These are phyloP conservation scores for Belgica antarctica DNA, from an alignment of 2,888 invertebrate species.

Conservation along the genomic window DNA sequence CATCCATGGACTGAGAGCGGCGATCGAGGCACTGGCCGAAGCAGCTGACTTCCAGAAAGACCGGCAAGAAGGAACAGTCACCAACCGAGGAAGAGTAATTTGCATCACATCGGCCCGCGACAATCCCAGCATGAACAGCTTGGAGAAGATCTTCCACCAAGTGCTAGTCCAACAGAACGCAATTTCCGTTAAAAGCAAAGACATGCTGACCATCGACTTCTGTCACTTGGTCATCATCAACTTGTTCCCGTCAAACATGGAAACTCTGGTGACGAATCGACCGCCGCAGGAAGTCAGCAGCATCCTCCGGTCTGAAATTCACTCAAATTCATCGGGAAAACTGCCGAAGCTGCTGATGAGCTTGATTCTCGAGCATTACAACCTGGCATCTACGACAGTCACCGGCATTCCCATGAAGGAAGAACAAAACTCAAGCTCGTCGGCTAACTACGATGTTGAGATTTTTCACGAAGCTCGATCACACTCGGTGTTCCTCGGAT, in stretches of 20 bases:
- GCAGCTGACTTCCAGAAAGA: constrained; percentile 72
- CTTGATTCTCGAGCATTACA: constrained; percentile 80
- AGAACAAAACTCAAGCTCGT: constrained; percentile 96
- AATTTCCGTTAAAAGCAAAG: constrained; percentile 61
- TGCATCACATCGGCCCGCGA: constrained; percentile 87
- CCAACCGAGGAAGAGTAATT: constrained; percentile 74
- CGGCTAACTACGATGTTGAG: constrained; percentile 98
- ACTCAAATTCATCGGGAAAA: constrained; percentile 72
- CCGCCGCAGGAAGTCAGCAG: constrained; percentile 66
- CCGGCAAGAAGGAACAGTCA: constrained; percentile 52
- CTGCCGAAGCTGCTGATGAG: constrained; percentile 73
- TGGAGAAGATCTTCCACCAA: constrained; percentile 83
- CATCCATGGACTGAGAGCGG: constrained; percentile 79
- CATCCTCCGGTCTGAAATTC: constrained; percentile 73
- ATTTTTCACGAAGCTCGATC: constrained; percentile 79
- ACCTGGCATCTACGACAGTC: constrained; percentile 92
- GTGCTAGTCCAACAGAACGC: constrained; percentile 80
- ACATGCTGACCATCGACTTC: constrained; percentile 73
- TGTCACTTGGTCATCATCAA: constrained; percentile 90
- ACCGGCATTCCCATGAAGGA: constrained; percentile 99
- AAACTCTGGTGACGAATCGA: constrained; percentile 73
- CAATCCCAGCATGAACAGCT: constrained; percentile 68
- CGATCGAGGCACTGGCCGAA: constrained; percentile 81
- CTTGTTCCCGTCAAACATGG: constrained; percentile 78
- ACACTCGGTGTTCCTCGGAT: constrained; percentile 76